Evolutionary conservation across 2,797 vertebrate species (phyloP).

Genomic region (Oophaga sylvatica): DNA sequence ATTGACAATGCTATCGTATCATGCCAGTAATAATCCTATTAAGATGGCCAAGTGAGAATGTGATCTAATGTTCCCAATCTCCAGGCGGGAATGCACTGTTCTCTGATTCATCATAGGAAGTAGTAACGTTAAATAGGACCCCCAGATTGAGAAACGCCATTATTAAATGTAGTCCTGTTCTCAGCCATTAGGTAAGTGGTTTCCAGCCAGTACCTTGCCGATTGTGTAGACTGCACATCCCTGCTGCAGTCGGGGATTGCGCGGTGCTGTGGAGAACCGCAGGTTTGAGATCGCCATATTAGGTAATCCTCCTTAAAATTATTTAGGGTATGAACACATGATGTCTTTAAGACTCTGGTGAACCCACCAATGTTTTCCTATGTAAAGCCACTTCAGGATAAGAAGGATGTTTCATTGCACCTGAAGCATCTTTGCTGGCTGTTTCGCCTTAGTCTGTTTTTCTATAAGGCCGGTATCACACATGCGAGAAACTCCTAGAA

Average conservation of each 20-base stretch:
- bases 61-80: not conserved
- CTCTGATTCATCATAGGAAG: not conserved
- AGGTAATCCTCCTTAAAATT: not conserved
- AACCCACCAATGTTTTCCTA: no score
- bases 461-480: no score
- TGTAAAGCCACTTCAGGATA: no score
- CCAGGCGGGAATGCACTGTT: not conserved
- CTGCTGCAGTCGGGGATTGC: not conserved
- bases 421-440: no score
- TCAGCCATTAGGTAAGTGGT: not conserved
- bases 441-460: no score
- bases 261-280: not conserved
- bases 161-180: not conserved
- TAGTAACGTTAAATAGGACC: not conserved
- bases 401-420: no score
- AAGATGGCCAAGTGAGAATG: not conserved
- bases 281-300: not conserved
- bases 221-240: not conserved
- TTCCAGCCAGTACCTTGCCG: not conserved
- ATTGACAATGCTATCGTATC: not conserved
- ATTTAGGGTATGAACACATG: not conserved
- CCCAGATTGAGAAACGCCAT: not conserved
- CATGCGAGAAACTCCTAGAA: no score
- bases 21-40: not conserved
- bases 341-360: no score